phyloP scores from a whole-genome alignment of 2,797 vertebrate species.

The Coluber constrictor region DNA sequence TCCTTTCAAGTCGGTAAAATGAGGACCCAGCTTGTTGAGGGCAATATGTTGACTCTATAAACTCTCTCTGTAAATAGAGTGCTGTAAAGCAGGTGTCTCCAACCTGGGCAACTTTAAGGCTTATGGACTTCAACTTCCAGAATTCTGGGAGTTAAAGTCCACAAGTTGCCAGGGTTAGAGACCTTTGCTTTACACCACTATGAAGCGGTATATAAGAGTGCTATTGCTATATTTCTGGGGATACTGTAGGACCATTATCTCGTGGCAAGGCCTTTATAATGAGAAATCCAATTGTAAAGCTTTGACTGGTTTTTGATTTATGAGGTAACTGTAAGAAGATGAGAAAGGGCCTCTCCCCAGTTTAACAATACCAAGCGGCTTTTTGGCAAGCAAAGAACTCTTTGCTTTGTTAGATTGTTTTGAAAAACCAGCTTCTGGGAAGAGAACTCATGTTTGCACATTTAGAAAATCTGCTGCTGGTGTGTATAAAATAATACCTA shows the following conservation, averaged over 20 bases:
- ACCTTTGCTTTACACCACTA: background rate
- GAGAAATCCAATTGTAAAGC: background rate
- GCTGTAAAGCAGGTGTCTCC: background rate
- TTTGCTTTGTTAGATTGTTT: constrained; percentile 50
- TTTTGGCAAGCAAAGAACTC: constrained; percentile 44
- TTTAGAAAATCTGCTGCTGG: constrained; percentile 33
- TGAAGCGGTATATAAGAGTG: background rate
- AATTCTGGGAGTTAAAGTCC: too few relatives aligned
- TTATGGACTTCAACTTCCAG: too few relatives aligned
- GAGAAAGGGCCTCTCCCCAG: constrained; percentile 20
- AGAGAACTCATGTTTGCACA: constrained; percentile 57
- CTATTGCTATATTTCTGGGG: background rate
- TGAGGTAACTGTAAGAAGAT: constrained; percentile 43
- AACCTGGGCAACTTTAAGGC: too few relatives aligned
- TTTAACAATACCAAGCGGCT: constrained; percentile 53
- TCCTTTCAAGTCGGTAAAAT: background rate
- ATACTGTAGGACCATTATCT: background rate
- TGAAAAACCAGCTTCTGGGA: constrained; percentile 44
- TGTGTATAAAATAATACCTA: constrained; percentile 10
- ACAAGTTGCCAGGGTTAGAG: too few relatives aligned
- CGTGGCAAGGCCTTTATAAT: background rate
- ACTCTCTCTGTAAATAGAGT: background rate
- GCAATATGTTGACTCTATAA: background rate
- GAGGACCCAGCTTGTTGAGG: background rate
- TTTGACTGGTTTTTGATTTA: constrained; percentile 10